These are phyloP conservation scores for Seira ritae DNA, from an alignment of 2,888 invertebrate genomes.

Conservation along the genomic window DNA sequence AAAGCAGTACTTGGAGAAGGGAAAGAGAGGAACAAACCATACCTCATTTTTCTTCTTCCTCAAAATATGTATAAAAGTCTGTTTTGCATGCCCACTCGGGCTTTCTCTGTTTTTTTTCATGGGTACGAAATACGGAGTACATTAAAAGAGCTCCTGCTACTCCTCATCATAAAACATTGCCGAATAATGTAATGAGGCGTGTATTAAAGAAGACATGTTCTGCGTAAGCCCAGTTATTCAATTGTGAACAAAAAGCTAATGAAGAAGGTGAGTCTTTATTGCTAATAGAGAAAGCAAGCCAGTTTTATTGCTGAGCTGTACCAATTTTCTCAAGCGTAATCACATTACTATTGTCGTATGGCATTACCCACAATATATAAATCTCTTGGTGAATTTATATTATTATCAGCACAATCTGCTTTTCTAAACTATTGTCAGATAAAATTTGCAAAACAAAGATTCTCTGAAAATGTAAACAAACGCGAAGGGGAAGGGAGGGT, in stretches of 20 bases:
- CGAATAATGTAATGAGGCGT: slow-evolving; percentile 31
- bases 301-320: not conserved
- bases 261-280: not conserved
- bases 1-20: not conserved
- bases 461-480: no score
- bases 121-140: slow-evolving; percentile 4
- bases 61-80: not conserved
- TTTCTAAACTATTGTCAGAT: no score
- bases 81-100: not conserved
- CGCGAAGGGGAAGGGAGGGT: no score
- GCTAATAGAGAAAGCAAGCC: not conserved
- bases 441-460: no score
- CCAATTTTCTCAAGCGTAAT: slow-evolving; percentile 3
- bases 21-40: not conserved
- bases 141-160: not conserved
- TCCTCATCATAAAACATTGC: slow-evolving; percentile 11
- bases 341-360: not conserved
- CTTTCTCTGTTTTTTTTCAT: not conserved
- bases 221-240: slow-evolving; percentile 15
- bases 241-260: not conserved
- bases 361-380: not conserved
- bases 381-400: not conserved
- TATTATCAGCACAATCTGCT: not conserved
- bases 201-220: not conserved
- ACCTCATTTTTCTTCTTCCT: slow-evolving; percentile 14